These are phyloP conservation scores for Zosterops borbonicus DNA, from an alignment of 2,113 vertebrate genomes.

Conservation along the genomic window DNA sequence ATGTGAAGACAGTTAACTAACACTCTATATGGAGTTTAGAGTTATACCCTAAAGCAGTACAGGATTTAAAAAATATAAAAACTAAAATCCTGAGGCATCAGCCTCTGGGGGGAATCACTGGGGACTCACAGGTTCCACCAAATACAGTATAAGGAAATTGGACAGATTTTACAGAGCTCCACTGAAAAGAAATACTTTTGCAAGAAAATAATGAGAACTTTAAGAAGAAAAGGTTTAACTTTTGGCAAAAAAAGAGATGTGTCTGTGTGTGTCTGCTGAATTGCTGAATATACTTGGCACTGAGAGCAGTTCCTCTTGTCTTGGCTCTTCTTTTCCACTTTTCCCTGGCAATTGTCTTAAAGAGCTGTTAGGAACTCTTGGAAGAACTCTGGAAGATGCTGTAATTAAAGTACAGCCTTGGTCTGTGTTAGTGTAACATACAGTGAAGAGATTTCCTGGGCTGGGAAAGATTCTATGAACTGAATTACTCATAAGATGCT, in stretches of 20 bases:
- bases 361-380: not conserved
- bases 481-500: not conserved
- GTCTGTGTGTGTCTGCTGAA: not conserved
- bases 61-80: not conserved
- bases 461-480: not conserved
- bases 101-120: fast-evolving
- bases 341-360: not conserved
- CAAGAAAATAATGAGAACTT: not conserved
- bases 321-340: not conserved
- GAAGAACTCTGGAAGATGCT: not conserved
- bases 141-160: not conserved
- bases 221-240: not conserved
- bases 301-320: not conserved
- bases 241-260: not conserved
- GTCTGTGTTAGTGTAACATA: not conserved
- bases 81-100: not conserved
- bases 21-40: not conserved
- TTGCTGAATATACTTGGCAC: not conserved
- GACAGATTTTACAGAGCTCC: not conserved
- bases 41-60: not conserved
- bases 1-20: not conserved
- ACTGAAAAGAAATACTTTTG: not conserved
- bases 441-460: not conserved
- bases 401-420: not conserved
- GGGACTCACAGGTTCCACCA: not conserved